Base-by-base conservation (phyloP, 92 coral and sea anemone species). In the Porites rus region DNA sequence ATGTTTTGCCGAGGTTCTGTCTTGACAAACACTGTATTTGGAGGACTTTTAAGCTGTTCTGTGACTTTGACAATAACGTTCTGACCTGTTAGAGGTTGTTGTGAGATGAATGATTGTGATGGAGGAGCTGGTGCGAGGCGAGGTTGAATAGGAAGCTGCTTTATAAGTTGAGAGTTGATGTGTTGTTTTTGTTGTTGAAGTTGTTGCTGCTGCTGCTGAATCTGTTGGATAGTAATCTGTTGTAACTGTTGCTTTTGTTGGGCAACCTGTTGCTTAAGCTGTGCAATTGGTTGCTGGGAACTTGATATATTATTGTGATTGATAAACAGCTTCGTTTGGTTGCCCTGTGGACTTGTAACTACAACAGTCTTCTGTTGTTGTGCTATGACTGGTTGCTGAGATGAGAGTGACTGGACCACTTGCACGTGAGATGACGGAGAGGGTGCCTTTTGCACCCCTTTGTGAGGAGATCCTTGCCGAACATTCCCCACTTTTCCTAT, bases 41-140 rank as follows among this genome's bases (percentile, higher is more conserved):
- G 98, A 69, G 98, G 96, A 74, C 98, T 93, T 25, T 93, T 94
- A 59, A 94, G 82, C 17, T 90, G 98, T 69, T 94, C 98, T 10
- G 94, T 60, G 9, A 91, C 92, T 78, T 94, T 94, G 18, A 94
- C 93, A 20, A 94, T 81, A 61, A 94, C 89, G 67, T 91, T 94
- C 87, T 93, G 96, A 25, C 90, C 90, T 50, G 81, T 75, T 18
- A 84, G 58, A 17, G 89, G 82, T 88, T 94, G 98, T 61, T 94
- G 98, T 1, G 94, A 80, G 72, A 94, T 90, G 56, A 92, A 77
- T n/a, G 96, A 76, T 85, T 95, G 98, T 25, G 94, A 79, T 16
- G 99, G 93, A 22, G 93, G 98, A 9, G 99, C 99, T 10, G 99
- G 99, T 21, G 99, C 99, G 18, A 97, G 75, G 19, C 99, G 98